Base-by-base conservation (phyloP, 2,113 vertebrate species). In the Pomatorhinus ruficollis region DNA sequence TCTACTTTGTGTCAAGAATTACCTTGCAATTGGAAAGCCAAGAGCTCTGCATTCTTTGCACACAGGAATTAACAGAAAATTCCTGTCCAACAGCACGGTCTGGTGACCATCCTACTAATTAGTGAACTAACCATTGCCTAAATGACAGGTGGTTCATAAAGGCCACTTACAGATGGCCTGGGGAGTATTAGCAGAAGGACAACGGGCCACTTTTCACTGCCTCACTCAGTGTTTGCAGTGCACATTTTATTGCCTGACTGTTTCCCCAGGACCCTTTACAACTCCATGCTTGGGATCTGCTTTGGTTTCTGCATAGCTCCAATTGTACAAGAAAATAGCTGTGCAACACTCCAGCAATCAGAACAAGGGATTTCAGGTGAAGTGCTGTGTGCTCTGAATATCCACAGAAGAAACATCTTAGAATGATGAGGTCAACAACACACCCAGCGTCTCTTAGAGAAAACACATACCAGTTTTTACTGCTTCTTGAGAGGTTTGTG, bases 401-500 rank as follows among this genome's bases (percentile, higher is more conserved):
- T 4, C 91, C 40, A 20, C 47, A 77, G 54, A 61, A 78, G 83
- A 90, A 92, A 83, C 60, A 37, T 82, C 86, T 78, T n/a, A 25
- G 25, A 93, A 71, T n/a, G 69, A 90, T 66, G 70, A 96, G 92
- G 96, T 94, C 97, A 97, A 95, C 90, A 83, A 35, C 90, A 95
- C 22, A 54, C 33, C 92, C 92, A 82, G 44, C 75, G 10, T 83
- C 86, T 93, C 90, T 92, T 74, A 93, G 87, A 60, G 80, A 90
- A 90, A 95, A 86, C 56, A 84, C 60, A 81, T 75, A 76, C 75
- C n/a, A 28, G 54, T 35, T 94, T 96, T 93, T 92, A 96, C 77
- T 93, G 52, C 83, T 97, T 88, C 84, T 91, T 93, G 89, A 95
- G 93, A 95, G 83, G 82, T 97, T 96, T 97, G 93, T 81, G 95